Base-by-base conservation (phyloP, 2,888 invertebrate species). In the Troides helena region DNA sequence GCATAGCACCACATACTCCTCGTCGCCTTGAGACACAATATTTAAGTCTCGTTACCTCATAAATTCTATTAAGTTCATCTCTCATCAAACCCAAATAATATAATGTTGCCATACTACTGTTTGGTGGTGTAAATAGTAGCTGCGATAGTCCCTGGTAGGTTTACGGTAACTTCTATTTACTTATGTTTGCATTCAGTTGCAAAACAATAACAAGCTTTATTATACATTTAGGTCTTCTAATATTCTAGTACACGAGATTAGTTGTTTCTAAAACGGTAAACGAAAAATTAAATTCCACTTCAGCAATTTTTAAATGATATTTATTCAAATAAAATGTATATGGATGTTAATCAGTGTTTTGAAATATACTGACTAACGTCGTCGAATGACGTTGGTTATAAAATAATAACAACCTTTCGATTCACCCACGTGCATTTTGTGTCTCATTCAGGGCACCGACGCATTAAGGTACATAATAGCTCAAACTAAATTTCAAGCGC, bases 331-430 rank as follows among this genome's bases (percentile, higher is more conserved):
- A 65, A 66, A 71, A 75, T 39, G 39, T 70, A 71, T 75, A 76
- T 77, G 77, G 18, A 30, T 21, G 21, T 21, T 21, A 21, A 21
- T 21, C 21, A 21, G 21, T 21, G 21, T 21, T 21, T 21, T 21
- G 21, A 21, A 21, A 21, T 21, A 21, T 21, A 21, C 21, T 21
- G 21, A 21, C 85, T 85, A 85, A 77, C 81, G 86, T 88, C 81
- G 88, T 88, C 85, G 87, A 89, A 91, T 87, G 88, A 86, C 85
- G 85, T 80, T 76, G 75, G 80, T 83, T 80, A 80, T 90, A 89
- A 90, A 90, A 77, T 83, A 74, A 85, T 87, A 86, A 88, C 83
- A 79, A 83, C 78, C 78, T 74, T 79, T 81, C 79, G 77, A 83
- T 85, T 86, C 89, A 86, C 88, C 88, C 89, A 90, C 90, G 88